Evolutionary conservation across 1,140 invertebrate genomes (phyloP).

Genomic region (Schlechtendalia chinensis): DNA sequence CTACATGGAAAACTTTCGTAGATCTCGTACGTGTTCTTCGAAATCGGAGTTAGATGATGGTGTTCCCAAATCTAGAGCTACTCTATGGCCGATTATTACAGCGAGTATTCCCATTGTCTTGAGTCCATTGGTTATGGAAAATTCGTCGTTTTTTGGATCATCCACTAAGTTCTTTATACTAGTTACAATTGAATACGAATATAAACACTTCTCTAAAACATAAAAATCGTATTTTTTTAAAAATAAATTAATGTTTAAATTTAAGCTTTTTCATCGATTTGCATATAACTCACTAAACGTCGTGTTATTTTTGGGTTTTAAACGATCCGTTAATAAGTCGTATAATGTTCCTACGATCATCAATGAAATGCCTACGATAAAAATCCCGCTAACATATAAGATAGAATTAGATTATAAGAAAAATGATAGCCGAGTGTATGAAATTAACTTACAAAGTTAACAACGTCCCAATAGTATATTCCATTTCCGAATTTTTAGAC

Average conservation of each 20-base stretch:
- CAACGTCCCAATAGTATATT: background rate
- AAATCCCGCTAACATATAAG: background rate
- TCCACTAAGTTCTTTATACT: background rate
- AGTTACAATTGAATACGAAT: background rate
- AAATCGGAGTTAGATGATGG: background rate
- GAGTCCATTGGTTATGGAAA: background rate
- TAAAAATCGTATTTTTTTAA: too few species aligned
- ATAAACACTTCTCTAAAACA: background rate
- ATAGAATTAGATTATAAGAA: background rate
- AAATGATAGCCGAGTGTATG: background rate
- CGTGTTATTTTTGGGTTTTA: background rate
- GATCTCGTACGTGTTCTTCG: background rate
- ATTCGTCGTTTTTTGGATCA: background rate
- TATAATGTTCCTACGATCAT: background rate
- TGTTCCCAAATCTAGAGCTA: background rate
- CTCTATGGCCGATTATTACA: conserved; percentile 4
- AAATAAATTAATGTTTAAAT: too few species aligned
- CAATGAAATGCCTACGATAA: background rate
- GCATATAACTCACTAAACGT: background rate
- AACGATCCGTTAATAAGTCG: background rate
- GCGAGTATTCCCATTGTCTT: background rate
- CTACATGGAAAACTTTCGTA: background rate
- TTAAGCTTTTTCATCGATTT: too few species aligned
- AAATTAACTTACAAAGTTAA: background rate
- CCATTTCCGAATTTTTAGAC: background rate